Base-by-base conservation (phyloP, 2,888 invertebrate species). In the Watsonalla binaria region DNA sequence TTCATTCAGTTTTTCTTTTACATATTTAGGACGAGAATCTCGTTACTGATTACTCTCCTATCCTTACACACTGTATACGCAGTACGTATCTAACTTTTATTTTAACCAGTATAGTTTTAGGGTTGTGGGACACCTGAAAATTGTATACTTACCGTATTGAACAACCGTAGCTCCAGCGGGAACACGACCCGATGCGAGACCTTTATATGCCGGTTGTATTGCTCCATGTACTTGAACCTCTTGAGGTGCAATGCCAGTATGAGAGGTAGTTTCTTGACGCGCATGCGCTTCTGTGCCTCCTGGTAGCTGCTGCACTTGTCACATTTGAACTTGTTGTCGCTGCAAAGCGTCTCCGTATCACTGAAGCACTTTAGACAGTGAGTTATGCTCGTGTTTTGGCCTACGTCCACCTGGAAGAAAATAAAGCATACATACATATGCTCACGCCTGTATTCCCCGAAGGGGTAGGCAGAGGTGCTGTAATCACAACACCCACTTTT, bases 281-380 rank as follows among this genome's bases (percentile, higher is more conserved):
- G 92, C 98, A 99, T 99, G 60, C 99, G 94, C 89, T 97, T 98
- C 92, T 99, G 98, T 47, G 99, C 99, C 90, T 99, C 99, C 87
- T 99, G 99, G 89, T 99, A 99, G 90, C 98, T 98, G 91, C 98
- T 98, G 84, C 99, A 99, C 77, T 98, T 97, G 92, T 99, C 99
- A 89, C 99, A 99, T 90, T 99, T 99, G 84, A 99, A 99, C 90
- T 99, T 99, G 92, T 99, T 99, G 88, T 99, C 99, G 75, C 96
- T 97, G 91, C 99, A 98, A 47, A 99, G 92, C 0, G 99, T 99
- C 86, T 99, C 99, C 57, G 98, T 99, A 88, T 98, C 98, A 79
- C 98, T 98, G 89, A 99, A 99, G 87, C 98, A 99, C 72, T 97
- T 94, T 65, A 99, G 92, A 88, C 99, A 99, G 88, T 99, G 98